Evolutionary conservation across 2,113 vertebrate genomes (phyloP), one percentile per base, ranked within the genome.

Genomic region (Silurus asotus): DNA sequence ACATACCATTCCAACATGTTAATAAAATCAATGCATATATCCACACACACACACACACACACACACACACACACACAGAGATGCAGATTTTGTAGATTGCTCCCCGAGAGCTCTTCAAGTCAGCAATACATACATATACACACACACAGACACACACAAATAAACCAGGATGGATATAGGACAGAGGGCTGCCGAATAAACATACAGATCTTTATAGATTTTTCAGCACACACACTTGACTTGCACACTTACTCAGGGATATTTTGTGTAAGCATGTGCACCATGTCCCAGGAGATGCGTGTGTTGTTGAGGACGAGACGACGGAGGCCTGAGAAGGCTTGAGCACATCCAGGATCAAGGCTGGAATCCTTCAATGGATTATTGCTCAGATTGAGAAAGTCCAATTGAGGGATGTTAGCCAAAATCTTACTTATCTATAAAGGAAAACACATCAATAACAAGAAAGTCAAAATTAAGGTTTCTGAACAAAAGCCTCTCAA

Each of bases 301-400:
- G 97, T 99, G 94, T 98, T 99, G 93, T 97, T 99, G 89, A 99
- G 98, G 84, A 99, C 97, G 5, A 99, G 97, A 53, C 96, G 96
- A 23, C 96, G 95, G 82, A 99, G 94, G 37, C 95, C 93, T 84
- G 95, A 95, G 90, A 99, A 99, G 53, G 96, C 95, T 51, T 96
- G 95, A 0, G 97, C 97, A 87, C 94, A 94, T 13, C 93, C 93
- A 90, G 96, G 95, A 87, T 97, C 96, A 94, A 99, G 92, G 91
- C 94, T 92, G 11, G 95, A 94, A 78, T 96, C 93, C 79, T 94
- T 96, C 93, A 99, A 96, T 85, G 98, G 98, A 94, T 99, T 99
- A 94, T 95, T 98, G 95, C 97, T 99, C 94, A 99, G 94, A 90
- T 99, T 99, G 91, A 99, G 96, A 93, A 99, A 99, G 92, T 98